These are phyloP conservation scores for Caenorhabditis plicata DNA, from an alignment of 2,888 invertebrate genomes.

Conservation along the genomic window DNA sequence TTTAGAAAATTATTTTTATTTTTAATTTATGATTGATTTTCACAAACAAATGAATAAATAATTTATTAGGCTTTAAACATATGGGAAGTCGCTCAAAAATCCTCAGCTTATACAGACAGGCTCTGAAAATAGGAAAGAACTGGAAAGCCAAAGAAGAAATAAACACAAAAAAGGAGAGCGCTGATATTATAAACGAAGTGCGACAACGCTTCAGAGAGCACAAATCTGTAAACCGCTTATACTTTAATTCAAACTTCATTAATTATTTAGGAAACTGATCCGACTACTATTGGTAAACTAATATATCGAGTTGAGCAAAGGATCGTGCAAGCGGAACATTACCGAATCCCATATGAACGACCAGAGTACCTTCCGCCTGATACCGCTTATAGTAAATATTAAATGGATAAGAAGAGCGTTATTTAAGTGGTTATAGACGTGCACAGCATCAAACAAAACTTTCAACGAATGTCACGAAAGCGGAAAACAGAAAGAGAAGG, in stretches of 20 bases:
- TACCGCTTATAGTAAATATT: slow-evolving; percentile 49
- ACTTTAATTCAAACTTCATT: not conserved
- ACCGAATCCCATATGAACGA: slow-evolving; percentile 57
- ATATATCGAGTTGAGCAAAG: slow-evolving; percentile 49
- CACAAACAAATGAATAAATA: too few species aligned
- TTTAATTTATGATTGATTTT: too few species aligned
- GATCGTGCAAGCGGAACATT: slow-evolving; percentile 54
- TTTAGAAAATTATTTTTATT: too few species aligned
- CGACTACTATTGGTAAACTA: slow-evolving; percentile 42
- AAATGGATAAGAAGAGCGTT: not conserved
- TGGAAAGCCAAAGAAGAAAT: slow-evolving; percentile 44
- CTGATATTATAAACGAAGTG: slow-evolving; percentile 45
- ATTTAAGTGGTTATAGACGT: slow-evolving; percentile 2
- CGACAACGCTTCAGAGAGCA: slow-evolving; percentile 41
- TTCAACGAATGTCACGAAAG: slow-evolving; percentile 29
- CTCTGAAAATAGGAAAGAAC: slow-evolving; percentile 29
- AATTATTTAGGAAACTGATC: slow-evolving; percentile 29
- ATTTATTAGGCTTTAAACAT: too few species aligned
- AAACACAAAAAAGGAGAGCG: slow-evolving; percentile 36
- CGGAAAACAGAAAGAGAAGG: slow-evolving; percentile 25
- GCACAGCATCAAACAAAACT: slow-evolving; percentile 24
- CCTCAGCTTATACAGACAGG: slow-evolving; percentile 38
- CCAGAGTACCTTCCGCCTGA: slow-evolving; percentile 55
- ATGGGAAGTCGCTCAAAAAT: too few species aligned
- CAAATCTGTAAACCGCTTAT: slow-evolving; percentile 42